These are phyloP conservation scores for Corythornis vintsioides DNA, from an alignment of 2,113 vertebrate species.

Conservation along the genomic window DNA sequence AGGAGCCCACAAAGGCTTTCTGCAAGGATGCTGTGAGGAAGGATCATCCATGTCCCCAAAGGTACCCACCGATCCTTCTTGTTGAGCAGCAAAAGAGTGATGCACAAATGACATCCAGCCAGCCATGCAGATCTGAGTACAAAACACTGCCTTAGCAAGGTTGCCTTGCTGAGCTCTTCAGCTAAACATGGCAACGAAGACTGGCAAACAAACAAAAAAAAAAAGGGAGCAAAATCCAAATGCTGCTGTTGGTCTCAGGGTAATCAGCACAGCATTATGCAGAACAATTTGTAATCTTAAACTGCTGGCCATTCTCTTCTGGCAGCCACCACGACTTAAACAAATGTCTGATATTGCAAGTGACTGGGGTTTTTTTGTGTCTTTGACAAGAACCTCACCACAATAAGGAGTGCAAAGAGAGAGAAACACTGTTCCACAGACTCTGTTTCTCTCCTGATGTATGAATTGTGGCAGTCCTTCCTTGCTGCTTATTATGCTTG, in stretches of 20 bases:
- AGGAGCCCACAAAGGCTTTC: not conserved
- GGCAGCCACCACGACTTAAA: constrained; percentile 64
- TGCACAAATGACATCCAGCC: fast-evolving
- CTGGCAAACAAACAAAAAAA: not conserved
- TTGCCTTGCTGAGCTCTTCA: not conserved
- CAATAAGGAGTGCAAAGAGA: not conserved
- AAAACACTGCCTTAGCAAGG: not conserved
- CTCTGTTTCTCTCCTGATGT: not conserved
- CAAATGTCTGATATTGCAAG: constrained; percentile 32
- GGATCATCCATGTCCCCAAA: not conserved
- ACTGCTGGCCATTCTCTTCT: constrained; percentile 60
- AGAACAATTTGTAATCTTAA: constrained; percentile 64
- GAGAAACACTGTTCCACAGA: not conserved
- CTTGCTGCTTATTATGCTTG: not conserved
- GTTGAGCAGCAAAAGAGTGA: fast-evolving
- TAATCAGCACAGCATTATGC: constrained; percentile 57
- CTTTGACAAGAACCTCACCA: not conserved
- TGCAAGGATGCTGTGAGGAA: not conserved
- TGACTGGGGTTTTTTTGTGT: not conserved
- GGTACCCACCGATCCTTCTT: not conserved
- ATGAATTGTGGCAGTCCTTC: not conserved
- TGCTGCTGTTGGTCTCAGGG: constrained; percentile 12
- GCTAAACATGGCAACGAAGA: not conserved
- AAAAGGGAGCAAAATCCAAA: constrained; percentile 37
- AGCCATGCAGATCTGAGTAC: not conserved